Evolutionary conservation across 1,140 invertebrate species (phyloP).

Genomic region (Chelonus insularis): DNA sequence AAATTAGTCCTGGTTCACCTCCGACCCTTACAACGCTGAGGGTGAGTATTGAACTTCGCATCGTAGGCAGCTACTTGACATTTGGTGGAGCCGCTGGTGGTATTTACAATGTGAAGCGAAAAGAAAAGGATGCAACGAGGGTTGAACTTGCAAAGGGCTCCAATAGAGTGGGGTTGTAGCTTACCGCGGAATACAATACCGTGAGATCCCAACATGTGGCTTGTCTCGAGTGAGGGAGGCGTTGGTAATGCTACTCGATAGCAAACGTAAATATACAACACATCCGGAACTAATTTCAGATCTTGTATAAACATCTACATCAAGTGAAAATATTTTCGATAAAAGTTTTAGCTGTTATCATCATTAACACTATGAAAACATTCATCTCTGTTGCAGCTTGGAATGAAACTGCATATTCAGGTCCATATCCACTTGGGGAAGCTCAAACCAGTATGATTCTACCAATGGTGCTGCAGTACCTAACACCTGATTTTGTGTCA

Average conservation of each 20-base stretch:
- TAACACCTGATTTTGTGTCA: constrained; percentile 91
- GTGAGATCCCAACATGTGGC: constrained; percentile 52
- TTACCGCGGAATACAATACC: constrained; percentile 46
- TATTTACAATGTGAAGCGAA: constrained; percentile 36
- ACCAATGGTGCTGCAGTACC: constrained; percentile 94
- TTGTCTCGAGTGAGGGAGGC: constrained; percentile 32
- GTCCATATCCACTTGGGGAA: constrained; percentile 71
- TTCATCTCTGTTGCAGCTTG: constrained; percentile 70
- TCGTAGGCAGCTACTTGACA: constrained; percentile 51
- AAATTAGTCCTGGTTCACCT: background rate
- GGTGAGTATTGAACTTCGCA: background rate
- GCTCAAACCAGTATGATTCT: constrained; percentile 90
- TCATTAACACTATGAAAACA: constrained; percentile 18
- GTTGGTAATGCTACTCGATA: constrained; percentile 42
- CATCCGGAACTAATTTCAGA: constrained; percentile 48
- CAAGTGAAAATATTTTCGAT: background rate
- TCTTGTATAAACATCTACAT: constrained; percentile 31
- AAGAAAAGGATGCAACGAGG: constrained; percentile 18
- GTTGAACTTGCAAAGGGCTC: constrained; percentile 22
- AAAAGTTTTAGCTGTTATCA: constrained; percentile 1
- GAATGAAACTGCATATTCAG: constrained; percentile 86
- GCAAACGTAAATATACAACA: constrained; percentile 45
- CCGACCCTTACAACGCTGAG: background rate
- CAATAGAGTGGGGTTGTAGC: constrained; percentile 16
- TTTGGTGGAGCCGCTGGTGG: constrained; percentile 43